Conservation (phyloP, 2,888 invertebrate species). For the Desoria tigrina region DNA sequence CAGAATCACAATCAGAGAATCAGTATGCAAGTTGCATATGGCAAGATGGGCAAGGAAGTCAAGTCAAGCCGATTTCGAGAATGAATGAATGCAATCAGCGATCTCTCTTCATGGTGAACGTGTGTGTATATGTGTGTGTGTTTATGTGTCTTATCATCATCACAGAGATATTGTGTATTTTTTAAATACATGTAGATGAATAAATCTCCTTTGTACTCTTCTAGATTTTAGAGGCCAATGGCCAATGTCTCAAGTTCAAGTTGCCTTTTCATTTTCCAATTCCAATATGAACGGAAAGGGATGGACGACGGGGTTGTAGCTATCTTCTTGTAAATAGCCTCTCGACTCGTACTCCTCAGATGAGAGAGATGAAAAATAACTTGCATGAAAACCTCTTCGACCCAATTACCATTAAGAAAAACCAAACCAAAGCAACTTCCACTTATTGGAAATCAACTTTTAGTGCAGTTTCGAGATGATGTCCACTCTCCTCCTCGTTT, state of each 20-base stretch:
- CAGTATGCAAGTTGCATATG: constrained; percentile 2
- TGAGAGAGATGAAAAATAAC: background rate
- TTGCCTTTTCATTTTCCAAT: constrained; percentile 11
- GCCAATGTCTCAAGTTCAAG: constrained; percentile 34
- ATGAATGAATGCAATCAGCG: constrained; percentile 8
- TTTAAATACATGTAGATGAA: background rate
- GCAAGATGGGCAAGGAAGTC: no score
- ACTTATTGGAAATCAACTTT: constrained; percentile 22
- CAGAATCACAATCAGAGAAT: background rate
- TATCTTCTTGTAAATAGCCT: no score
- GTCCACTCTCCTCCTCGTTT: no score
- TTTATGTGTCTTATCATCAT: constrained; percentile 16
- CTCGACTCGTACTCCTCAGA: background rate
- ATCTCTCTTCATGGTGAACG: constrained; percentile 5
- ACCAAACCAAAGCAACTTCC: constrained; percentile 18
- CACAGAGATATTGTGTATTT: no score
- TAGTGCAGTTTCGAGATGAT: background rate
- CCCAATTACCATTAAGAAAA: background rate
- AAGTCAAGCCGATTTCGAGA: background rate
- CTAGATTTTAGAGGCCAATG: constrained; percentile 24
- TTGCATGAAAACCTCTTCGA: no score
- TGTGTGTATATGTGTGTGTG: no score
- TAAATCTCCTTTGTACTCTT: background rate
- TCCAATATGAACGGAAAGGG: constrained; percentile 5
- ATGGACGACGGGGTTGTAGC: background rate